Conservation (phyloP, 2,797 vertebrate species). For the Lagothrix lagotricha region DNA sequence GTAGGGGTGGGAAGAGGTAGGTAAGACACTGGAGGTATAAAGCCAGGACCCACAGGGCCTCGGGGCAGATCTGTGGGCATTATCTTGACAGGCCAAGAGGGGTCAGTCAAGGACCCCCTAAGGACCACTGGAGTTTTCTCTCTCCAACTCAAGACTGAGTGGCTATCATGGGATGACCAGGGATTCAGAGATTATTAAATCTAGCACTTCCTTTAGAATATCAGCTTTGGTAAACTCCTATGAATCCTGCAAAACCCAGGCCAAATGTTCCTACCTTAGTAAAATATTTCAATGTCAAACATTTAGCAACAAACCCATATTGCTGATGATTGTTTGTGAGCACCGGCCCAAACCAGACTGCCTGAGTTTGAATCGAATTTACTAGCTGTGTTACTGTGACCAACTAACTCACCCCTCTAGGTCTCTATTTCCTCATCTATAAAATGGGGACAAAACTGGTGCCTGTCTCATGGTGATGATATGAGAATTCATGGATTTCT, state of each 20-base stretch:
- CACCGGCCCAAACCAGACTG: neutral
- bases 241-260: constrained; percentile 9
- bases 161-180: neutral
- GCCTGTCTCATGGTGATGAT: neutral
- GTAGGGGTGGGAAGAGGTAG: neutral
- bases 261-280: neutral
- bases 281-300: neutral
- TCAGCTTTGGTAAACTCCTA: neutral
- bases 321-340: neutral
- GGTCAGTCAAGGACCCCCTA: neutral
- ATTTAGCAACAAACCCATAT: neutral
- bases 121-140: neutral
- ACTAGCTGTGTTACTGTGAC: neutral
- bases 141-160: neutral
- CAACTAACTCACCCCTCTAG: neutral
- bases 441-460: neutral
- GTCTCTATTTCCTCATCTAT: neutral
- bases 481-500: neutral
- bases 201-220: neutral
- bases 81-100: neutral
- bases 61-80: neutral
- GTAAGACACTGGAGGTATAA: neutral
- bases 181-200: neutral
- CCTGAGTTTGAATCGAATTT: neutral
- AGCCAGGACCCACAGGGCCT: neutral